phyloP scores from a whole-genome alignment of 2,888 invertebrate genomes.

The Cyrtodaria siliqua region DNA sequence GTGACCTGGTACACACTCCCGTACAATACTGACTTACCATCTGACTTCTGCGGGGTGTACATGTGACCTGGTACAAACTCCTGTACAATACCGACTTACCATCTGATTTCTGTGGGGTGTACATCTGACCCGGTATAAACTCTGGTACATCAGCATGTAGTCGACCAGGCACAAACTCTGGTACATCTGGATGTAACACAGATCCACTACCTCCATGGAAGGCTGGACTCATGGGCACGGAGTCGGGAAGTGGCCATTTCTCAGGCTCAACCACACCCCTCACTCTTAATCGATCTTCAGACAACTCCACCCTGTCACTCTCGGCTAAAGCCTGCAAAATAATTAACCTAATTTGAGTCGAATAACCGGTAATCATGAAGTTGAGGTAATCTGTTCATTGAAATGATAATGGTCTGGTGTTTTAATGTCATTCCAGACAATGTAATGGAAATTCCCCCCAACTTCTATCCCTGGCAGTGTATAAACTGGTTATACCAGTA shows the following conservation, averaged over 20 bases:
- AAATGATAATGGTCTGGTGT: too few relatives aligned
- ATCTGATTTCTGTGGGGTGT: constrained; percentile 33
- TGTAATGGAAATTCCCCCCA: too few relatives aligned
- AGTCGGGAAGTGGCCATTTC: constrained; percentile 91
- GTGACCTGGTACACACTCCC: constrained; percentile 93
- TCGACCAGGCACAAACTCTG: constrained; percentile 92
- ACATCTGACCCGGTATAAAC: constrained; percentile 90
- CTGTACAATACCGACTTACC: too few relatives aligned
- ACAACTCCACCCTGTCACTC: constrained; percentile 94
- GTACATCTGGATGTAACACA: constrained; percentile 93
- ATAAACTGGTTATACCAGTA: too few relatives aligned
- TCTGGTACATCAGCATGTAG: constrained; percentile 91
- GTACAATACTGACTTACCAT: constrained; percentile 88
- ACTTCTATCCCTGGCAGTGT: too few relatives aligned
- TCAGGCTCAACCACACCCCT: constrained; percentile 93
- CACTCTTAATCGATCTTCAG: constrained; percentile 90
- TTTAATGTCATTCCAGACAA: too few relatives aligned
- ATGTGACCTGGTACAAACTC: too few relatives aligned
- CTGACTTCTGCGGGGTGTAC: too few relatives aligned
- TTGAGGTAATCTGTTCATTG: too few relatives aligned
- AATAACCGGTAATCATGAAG: too few relatives aligned
- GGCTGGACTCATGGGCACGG: constrained; percentile 51
- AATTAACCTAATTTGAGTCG: too few relatives aligned
- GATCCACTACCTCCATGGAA: constrained; percentile 49
- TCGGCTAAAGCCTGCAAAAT: constrained; percentile 89